Evolutionary conservation across 1,140 invertebrate genomes (phyloP).

Genomic region (Calliphora vicina): DNA sequence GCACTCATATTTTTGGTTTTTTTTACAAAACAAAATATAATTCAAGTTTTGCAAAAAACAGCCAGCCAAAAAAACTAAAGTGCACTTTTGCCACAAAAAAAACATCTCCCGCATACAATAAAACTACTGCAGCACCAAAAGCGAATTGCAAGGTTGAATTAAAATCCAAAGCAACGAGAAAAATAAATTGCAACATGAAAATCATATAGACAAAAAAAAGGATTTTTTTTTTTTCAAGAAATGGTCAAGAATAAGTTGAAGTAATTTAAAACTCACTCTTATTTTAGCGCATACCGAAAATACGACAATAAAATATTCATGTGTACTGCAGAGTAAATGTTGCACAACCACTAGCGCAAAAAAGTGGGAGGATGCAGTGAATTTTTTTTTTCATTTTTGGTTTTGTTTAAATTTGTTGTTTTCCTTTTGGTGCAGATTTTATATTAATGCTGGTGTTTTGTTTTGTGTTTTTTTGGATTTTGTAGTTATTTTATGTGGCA

Average conservation of each 20-base stretch:
- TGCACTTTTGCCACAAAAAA: neutral
- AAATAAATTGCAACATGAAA: constrained; percentile 29
- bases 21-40: neutral
- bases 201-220: constrained; percentile 10
- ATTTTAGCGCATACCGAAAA: neutral
- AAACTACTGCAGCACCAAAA: neutral
- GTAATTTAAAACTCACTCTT: no score
- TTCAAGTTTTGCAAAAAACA: neutral
- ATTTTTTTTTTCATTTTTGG: constrained; percentile 51
- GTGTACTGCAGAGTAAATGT: neutral
- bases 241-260: constrained; percentile 8
- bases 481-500: constrained; percentile 34
- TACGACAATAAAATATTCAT: neutral
- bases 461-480: constrained; percentile 37
- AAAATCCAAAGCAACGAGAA: neutral
- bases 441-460: neutral
- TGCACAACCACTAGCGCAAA: constrained; percentile 41
- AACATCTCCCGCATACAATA: constrained; percentile 15
- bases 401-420: neutral
- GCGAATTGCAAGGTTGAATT: neutral
- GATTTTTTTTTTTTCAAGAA: neutral
- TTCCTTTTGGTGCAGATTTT: neutral
- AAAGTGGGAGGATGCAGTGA: constrained; percentile 62
- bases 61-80: neutral
- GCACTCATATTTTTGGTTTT: neutral